A percentile compares a stretch with the other conserved stretches of the same genome.
phyloP scores from a whole-genome alignment of 2,113 vertebrate species.

The Crotophaga sulcirostris region DNA sequence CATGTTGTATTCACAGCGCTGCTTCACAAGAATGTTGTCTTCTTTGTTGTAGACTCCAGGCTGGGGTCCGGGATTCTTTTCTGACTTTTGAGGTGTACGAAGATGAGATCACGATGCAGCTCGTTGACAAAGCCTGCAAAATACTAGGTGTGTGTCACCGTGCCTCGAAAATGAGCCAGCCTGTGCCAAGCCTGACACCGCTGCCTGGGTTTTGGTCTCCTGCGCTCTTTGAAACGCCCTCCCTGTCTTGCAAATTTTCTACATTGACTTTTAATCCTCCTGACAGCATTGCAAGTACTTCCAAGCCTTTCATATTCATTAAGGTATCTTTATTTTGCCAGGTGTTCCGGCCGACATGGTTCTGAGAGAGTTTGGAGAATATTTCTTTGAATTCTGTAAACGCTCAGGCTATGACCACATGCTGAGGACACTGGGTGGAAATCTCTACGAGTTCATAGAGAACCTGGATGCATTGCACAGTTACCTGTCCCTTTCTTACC shows the following conservation, averaged over 20 bases:
- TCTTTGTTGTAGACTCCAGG: slow-evolving; percentile 66
- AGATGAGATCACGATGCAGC: slow-evolving; percentile 79
- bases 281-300: background rate
- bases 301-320: background rate
- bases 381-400: slow-evolving; percentile 86
- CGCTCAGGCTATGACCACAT: slow-evolving; percentile 83
- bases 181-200: background rate
- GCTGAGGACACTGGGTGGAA: slow-evolving; percentile 82
- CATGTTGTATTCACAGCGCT: background rate
- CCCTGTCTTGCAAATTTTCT: background rate
- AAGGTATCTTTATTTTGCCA: slow-evolving; percentile 47
- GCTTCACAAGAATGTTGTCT: background rate
- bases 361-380: slow-evolving; percentile 81
- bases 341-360: slow-evolving; percentile 74
- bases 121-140: slow-evolving; percentile 77
- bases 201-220: background rate
- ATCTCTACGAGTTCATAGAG: slow-evolving; percentile 83
- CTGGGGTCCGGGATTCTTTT: slow-evolving; percentile 77
- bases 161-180: background rate
- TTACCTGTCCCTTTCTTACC: slow-evolving; percentile 82
- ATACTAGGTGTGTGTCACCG: slow-evolving; percentile 69
- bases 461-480: slow-evolving; percentile 82
- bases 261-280: background rate
- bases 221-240: background rate
- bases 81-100: slow-evolving; percentile 80